Conservation (phyloP, 1,140 invertebrate species). For the Oncopodura yosiiana region DNA sequence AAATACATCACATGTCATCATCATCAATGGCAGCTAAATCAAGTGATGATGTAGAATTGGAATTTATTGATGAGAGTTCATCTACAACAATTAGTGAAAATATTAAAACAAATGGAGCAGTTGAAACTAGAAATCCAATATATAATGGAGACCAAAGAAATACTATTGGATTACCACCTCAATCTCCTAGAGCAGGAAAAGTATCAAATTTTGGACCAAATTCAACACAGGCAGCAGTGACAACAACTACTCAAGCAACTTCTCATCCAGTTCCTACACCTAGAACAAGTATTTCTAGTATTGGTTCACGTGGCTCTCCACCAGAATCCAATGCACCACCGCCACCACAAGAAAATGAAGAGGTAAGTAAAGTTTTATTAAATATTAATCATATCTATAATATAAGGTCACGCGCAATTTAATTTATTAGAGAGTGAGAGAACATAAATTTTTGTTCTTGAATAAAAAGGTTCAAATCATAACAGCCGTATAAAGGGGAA, state of each 20-base stretch:
- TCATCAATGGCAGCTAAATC: not conserved
- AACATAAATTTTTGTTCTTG: slow-evolving; percentile 13
- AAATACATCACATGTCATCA: no score
- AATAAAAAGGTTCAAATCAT: slow-evolving; percentile 29
- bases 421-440: slow-evolving; percentile 8
- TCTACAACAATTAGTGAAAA: not conserved
- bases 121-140: slow-evolving; percentile 24
- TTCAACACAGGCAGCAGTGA: not conserved
- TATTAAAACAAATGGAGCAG: not conserved
- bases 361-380: slow-evolving; percentile 23
- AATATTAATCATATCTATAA: slow-evolving; percentile 3
- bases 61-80: slow-evolving; percentile 22
- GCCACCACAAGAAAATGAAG: slow-evolving; percentile 19
- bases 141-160: slow-evolving; percentile 6
- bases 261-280: slow-evolving; percentile 33
- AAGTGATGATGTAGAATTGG: slow-evolving; percentile 21
- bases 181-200: not conserved
- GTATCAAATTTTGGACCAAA: not conserved
- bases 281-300: slow-evolving; percentile 29
- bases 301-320: not conserved
- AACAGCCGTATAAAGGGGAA: slow-evolving; percentile 29
- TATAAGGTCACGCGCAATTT: no score
- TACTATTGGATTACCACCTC: slow-evolving; percentile 5
- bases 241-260: slow-evolving; percentile 7
- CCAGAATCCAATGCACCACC: slow-evolving; percentile 10